Percentiles rank a stretch among this genome's conserved stretches.
These are phyloP conservation scores for Platycheirus albimanus DNA, from an alignment of 2,888 invertebrate species.

Conservation along the genomic window DNA sequence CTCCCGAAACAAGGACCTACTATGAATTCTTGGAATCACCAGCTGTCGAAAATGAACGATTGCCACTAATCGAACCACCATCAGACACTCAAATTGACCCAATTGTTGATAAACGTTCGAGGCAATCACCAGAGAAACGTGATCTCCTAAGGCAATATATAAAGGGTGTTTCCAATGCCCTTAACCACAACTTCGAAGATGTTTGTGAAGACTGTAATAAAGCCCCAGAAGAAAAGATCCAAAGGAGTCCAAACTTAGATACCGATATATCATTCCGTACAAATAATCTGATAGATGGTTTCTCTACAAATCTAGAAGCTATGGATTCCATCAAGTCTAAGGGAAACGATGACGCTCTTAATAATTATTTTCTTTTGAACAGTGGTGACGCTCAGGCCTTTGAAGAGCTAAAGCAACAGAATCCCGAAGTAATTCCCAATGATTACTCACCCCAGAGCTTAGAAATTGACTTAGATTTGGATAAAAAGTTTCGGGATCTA, in stretches of 20 bases:
- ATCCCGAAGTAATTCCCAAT: conserved; percentile 13
- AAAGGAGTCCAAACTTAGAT: conserved; percentile 34
- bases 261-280: conserved; percentile 13
- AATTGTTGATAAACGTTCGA: neutral
- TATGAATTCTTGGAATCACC: conserved; percentile 73
- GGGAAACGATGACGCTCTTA: conserved; percentile 60
- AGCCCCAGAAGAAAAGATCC: conserved; percentile 3
- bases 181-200: conserved; percentile 19
- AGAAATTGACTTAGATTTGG: conserved; percentile 70
- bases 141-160: conserved; percentile 74
- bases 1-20: conserved; percentile 53
- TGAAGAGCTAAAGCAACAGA: neutral
- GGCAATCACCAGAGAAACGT: conserved; percentile 46
- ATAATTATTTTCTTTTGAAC: conserved; percentile 74
- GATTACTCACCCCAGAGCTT: conserved; percentile 62
- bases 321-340: conserved; percentile 39
- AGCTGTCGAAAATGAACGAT: conserved; percentile 56
- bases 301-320: conserved; percentile 44
- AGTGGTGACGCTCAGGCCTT: conserved; percentile 62
- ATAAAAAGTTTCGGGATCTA: conserved; percentile 73
- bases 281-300: conserved; percentile 31
- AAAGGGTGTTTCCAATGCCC: conserved; percentile 72
- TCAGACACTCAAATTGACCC: neutral
- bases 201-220: neutral
- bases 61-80: conserved; percentile 56